Evolutionary conservation across 2,888 invertebrate genomes (phyloP).

Genomic region (Tetragnatha montana): DNA sequence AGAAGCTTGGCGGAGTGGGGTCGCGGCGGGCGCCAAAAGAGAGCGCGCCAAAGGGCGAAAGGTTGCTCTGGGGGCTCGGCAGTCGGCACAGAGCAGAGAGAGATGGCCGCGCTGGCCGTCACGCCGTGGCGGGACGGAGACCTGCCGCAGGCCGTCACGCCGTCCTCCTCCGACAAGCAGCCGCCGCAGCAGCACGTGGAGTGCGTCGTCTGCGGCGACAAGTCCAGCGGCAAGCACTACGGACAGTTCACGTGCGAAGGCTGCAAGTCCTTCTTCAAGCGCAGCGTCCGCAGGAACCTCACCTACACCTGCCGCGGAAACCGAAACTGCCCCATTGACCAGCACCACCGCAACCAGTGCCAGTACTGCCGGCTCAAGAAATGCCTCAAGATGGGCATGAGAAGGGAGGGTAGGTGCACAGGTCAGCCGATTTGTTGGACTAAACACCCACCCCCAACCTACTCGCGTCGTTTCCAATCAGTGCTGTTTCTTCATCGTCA

Average conservation of each 20-base stretch:
- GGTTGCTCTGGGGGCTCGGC: too few species aligned
- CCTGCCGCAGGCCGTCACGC: slow-evolving; percentile 71
- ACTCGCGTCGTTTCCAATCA: too few species aligned
- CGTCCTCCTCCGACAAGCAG: slow-evolving; percentile 73
- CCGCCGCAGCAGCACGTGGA: slow-evolving; percentile 87
- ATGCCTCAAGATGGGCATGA: slow-evolving; percentile 99
- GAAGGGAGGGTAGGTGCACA: slow-evolving; percentile 94
- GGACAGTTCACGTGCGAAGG: slow-evolving; percentile 93
- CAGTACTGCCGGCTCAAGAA: slow-evolving; percentile 99
- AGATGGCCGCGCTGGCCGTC: slow-evolving; percentile 69
- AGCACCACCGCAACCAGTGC: slow-evolving; percentile 99
- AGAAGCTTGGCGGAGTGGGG: not conserved
- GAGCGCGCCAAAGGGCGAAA: not conserved
- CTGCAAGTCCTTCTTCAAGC: slow-evolving; percentile 99
- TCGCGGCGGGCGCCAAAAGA: too few species aligned
- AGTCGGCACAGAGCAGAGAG: not conserved
- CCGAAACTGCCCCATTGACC: slow-evolving; percentile 98
- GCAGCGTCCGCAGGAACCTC: slow-evolving; percentile 97
- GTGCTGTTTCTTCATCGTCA: too few species aligned
- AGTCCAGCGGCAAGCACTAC: slow-evolving; percentile 98
- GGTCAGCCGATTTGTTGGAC: slow-evolving; percentile 63
- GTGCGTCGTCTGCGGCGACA: slow-evolving; percentile 99
- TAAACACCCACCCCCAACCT: slow-evolving; percentile 10
- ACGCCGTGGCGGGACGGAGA: slow-evolving; percentile 70
- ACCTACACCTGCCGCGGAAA: slow-evolving; percentile 98